phyloP scores from a whole-genome alignment of 2,888 invertebrate species.

The Cremastinae sp. region DNA sequence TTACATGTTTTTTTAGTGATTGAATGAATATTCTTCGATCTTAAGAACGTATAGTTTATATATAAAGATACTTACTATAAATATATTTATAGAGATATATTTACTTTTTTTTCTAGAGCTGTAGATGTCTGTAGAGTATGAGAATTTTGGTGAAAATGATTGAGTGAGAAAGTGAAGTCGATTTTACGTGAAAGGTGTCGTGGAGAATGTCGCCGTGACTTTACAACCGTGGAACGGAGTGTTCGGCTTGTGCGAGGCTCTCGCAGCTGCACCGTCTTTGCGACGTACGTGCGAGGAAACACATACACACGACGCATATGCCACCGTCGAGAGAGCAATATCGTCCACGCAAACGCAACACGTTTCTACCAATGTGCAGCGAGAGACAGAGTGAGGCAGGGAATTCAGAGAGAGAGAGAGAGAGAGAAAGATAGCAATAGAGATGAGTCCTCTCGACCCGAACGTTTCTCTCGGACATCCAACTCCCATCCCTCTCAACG shows the following conservation, averaged over 20 bases:
- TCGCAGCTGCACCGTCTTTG: slow-evolving; percentile 32
- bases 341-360: slow-evolving; percentile 56
- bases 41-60: too few relatives aligned
- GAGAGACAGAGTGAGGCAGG: too few relatives aligned
- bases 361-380: slow-evolving; percentile 51
- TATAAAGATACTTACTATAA: too few relatives aligned
- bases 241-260: slow-evolving; percentile 1
- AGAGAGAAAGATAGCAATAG: too few relatives aligned
- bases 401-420: too few relatives aligned
- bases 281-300: not conserved
- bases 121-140: too few relatives aligned
- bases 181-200: slow-evolving; percentile 10
- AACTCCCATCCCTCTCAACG: slow-evolving; percentile 25
- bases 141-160: too few relatives aligned
- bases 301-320: slow-evolving; percentile 7
- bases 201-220: slow-evolving; percentile 6
- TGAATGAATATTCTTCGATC: too few relatives aligned
- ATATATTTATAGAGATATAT: too few relatives aligned
- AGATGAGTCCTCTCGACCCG: slow-evolving; percentile 46
- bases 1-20: too few relatives aligned
- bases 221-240: slow-evolving; percentile 1
- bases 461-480: slow-evolving; percentile 43
- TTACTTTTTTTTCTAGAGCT: too few relatives aligned
- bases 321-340: slow-evolving; percentile 41
- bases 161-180: not conserved